Evolutionary conservation across 2,113 vertebrate genomes (phyloP).

Genomic region (Potamarius usumacintae): DNA sequence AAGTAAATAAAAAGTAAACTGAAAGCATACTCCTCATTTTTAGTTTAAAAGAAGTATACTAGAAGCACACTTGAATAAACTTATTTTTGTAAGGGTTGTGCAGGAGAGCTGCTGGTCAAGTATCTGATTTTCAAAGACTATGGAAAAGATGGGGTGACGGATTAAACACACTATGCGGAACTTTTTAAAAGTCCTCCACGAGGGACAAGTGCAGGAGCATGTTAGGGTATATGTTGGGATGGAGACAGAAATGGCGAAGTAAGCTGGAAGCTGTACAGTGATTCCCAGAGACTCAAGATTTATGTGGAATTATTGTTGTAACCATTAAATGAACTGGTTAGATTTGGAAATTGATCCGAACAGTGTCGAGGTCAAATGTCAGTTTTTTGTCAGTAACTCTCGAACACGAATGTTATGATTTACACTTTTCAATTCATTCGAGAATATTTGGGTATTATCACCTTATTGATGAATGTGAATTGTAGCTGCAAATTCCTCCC

Average conservation of each 20-base stretch:
- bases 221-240: no score
- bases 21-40: no score
- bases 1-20: no score
- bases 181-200: neutral
- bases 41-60: no score
- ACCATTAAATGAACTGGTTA: neutral
- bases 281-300: neutral
- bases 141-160: neutral
- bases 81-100: neutral
- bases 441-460: no score
- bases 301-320: neutral
- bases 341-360: neutral
- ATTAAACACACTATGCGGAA: slow-evolving; percentile 3
- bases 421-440: no score
- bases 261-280: neutral
- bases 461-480: no score
- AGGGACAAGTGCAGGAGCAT: neutral
- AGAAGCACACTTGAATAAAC: no score
- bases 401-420: no score
- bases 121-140: neutral
- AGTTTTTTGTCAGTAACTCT: neutral
- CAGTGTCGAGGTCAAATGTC: neutral
- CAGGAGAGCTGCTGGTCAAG: slow-evolving; percentile 1
- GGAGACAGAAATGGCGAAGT: neutral
- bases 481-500: no score